Conservation (phyloP, 2,113 vertebrate genomes). For the Zosterops borbonicus region DNA sequence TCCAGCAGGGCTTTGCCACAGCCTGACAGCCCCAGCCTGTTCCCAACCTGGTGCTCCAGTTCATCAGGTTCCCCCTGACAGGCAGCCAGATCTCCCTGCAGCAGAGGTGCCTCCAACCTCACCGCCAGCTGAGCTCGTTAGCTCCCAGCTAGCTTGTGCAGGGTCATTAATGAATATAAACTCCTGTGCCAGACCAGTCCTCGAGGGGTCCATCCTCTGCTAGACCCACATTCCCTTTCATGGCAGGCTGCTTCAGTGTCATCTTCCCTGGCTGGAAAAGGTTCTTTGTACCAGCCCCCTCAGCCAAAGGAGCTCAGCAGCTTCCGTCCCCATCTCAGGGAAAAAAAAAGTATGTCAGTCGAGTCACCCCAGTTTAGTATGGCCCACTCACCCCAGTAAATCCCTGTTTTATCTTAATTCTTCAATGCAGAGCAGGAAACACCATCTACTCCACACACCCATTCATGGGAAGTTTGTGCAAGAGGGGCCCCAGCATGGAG, state of each 20-base stretch:
- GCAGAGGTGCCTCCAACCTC: not conserved
- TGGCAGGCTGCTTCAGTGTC: not conserved
- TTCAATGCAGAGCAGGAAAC: not conserved
- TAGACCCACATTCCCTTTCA: not conserved
- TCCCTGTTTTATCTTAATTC: not conserved
- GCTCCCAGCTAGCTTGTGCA: not conserved
- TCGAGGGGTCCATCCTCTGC: not conserved
- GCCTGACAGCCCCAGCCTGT: not conserved
- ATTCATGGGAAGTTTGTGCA: not conserved
- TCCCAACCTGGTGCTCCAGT: not conserved
- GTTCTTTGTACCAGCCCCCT: not conserved
- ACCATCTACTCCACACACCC: accelerated
- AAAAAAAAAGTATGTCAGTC: not conserved
- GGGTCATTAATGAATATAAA: not conserved
- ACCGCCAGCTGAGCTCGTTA: accelerated
- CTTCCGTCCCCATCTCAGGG: not conserved
- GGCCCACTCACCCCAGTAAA: not conserved
- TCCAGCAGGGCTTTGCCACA: not conserved
- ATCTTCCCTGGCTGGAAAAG: not conserved
- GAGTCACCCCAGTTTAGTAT: not conserved
- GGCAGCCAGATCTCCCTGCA: not conserved
- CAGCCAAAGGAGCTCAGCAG: not conserved
- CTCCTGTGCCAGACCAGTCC: not conserved
- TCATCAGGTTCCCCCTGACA: conserved; percentile 26
- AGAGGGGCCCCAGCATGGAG: not conserved